A percentile compares a stretch with the other conserved stretches of the same genome.
phyloP scores from a whole-genome alignment of 2,797 vertebrate genomes.

The Kryptolebias ocellatus region DNA sequence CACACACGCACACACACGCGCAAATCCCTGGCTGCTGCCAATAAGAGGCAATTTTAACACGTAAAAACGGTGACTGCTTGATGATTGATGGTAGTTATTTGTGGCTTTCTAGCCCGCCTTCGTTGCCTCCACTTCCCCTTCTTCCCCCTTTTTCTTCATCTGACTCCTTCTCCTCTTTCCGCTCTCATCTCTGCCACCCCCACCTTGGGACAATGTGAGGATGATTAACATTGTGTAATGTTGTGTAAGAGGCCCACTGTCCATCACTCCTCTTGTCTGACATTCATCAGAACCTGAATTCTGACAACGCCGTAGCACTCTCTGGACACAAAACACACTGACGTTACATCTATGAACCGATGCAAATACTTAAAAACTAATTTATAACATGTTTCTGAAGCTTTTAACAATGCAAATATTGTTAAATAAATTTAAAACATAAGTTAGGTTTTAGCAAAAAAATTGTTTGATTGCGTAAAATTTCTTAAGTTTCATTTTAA shows the following conservation, averaged over 20 bases:
- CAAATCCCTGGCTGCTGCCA: slow-evolving; percentile 87
- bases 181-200: slow-evolving; percentile 46
- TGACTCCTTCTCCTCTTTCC: slow-evolving; percentile 39
- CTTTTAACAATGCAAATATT: slow-evolving; percentile 1
- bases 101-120: slow-evolving; percentile 82
- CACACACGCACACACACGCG: slow-evolving; percentile 28
- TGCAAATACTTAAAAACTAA: neutral
- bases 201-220: slow-evolving; percentile 49
- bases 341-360: neutral
- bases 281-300: slow-evolving; percentile 36
- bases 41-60: slow-evolving; percentile 86
- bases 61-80: slow-evolving; percentile 86
- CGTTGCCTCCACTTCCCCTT: slow-evolving; percentile 54
- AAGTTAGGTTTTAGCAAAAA: too few species aligned
- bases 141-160: slow-evolving; percentile 48
- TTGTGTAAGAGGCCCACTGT: slow-evolving; percentile 70
- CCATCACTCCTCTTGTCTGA: slow-evolving; percentile 51
- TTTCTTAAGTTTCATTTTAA: neutral
- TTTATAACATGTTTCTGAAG: neutral
- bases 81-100: slow-evolving; percentile 91
- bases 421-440: too few species aligned
- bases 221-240: slow-evolving; percentile 84
- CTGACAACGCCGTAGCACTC: neutral
- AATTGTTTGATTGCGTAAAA: neutral
- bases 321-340: neutral